phyloP scores from a whole-genome alignment of 2,888 invertebrate species.

The Polydrusus pterygomalis region DNA sequence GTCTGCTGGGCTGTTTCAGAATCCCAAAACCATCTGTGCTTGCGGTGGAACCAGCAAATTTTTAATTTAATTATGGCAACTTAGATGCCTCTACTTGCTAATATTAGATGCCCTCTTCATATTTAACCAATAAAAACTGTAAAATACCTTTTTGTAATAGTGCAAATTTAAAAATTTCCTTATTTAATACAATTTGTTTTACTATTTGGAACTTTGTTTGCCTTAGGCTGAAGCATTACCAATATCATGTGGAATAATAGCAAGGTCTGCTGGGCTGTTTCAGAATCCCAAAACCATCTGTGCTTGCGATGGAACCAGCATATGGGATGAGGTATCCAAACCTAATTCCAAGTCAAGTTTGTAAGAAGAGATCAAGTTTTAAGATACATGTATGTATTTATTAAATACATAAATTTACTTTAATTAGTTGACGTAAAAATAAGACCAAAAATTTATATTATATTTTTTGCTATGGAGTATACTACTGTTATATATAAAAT shows the following conservation, averaged over 20 bases:
- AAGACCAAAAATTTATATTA: neutral
- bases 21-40: slow-evolving; percentile 90
- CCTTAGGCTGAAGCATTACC: slow-evolving; percentile 36
- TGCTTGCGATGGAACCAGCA: slow-evolving; percentile 90
- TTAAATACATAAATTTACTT: neutral
- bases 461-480: neutral
- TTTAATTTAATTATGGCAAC: no score
- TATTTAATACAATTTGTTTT: neutral
- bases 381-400: neutral
- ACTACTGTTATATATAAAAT: neutral
- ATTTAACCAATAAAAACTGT: no score
- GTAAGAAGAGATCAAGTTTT: no score
- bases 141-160: no score
- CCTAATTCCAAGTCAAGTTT: slow-evolving; percentile 58
- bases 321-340: slow-evolving; percentile 85
- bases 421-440: neutral
- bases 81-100: no score
- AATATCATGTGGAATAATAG: slow-evolving; percentile 88
- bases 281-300: slow-evolving; percentile 92
- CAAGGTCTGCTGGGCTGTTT: slow-evolving; percentile 90
- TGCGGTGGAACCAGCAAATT: slow-evolving; percentile 91
- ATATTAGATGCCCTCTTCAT: no score
- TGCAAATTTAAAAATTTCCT: no score
- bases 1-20: slow-evolving; percentile 90
- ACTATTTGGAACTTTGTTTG: slow-evolving; percentile 19